A percentile compares a stretch with the other conserved stretches of the same genome.
phyloP scores from a whole-genome alignment of 2,797 vertebrate species.

The Meda fulgida region DNA sequence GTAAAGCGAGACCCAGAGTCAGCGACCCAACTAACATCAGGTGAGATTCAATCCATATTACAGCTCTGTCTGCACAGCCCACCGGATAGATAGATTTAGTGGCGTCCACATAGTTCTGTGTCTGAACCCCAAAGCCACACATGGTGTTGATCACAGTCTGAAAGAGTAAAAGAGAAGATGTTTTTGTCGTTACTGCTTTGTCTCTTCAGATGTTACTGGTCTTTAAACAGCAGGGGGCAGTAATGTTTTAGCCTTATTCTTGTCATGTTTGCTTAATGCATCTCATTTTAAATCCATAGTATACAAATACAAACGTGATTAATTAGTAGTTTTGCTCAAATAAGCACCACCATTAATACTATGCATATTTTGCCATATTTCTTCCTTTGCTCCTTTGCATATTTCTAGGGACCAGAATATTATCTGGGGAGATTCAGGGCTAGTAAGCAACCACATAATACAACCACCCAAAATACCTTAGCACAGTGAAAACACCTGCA shows the following conservation, averaged over 20 bases:
- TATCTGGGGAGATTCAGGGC: neutral
- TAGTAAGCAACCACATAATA: neutral
- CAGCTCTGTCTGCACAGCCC: constrained; percentile 78
- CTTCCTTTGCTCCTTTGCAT: too few species aligned
- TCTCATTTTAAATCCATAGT: constrained; percentile 10
- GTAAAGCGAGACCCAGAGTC: constrained; percentile 77
- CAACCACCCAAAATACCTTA: neutral
- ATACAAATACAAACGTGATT: constrained; percentile 1
- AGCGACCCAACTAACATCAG: constrained; percentile 78
- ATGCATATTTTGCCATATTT: neutral
- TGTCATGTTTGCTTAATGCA: neutral
- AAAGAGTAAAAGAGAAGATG: neutral
- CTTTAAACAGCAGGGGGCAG: constrained; percentile 58
- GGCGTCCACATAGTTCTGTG: constrained; percentile 70
- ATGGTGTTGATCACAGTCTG: constrained; percentile 81
- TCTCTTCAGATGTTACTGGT: neutral
- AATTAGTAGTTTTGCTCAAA: neutral
- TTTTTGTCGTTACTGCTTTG: neutral
- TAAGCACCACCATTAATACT: constrained; percentile 3
- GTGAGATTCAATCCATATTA: constrained; percentile 80
- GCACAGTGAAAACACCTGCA: neutral
- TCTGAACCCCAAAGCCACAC: constrained; percentile 80
- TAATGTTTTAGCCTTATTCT: constrained; percentile 33
- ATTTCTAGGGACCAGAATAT: neutral
- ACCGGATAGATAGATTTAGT: constrained; percentile 75